Conservation (phyloP, 2,888 invertebrate species). For the Drosophila cognata region DNA sequence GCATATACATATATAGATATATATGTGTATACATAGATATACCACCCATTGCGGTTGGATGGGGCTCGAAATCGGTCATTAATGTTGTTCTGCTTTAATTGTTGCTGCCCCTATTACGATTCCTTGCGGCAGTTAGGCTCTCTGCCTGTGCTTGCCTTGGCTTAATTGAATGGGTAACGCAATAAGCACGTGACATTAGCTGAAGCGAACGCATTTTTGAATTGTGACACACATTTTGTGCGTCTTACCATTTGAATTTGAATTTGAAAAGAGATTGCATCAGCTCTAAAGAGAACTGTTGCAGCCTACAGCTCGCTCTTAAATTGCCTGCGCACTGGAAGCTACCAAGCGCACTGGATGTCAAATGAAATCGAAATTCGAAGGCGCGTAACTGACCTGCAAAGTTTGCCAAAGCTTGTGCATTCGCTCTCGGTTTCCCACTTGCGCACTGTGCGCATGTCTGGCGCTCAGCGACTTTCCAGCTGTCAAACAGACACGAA, state of each 20-base stretch:
- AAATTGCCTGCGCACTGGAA: conserved; percentile 32
- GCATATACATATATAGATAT: not conserved
- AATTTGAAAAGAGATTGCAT: conserved; percentile 4
- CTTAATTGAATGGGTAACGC: conserved; percentile 61
- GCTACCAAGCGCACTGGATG: conserved; percentile 50
- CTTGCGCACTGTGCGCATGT: conserved; percentile 46
- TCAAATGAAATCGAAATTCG: conserved; percentile 50
- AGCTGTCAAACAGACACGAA: conserved; percentile 62
- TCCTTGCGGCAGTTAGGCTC: conserved; percentile 13
- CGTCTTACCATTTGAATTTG: conserved; percentile 8
- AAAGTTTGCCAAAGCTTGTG: conserved; percentile 54
- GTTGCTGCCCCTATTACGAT: conserved; percentile 6
- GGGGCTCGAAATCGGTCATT: conserved; percentile 31
- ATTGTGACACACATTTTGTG: conserved; percentile 55
- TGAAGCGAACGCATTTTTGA: conserved; percentile 60
- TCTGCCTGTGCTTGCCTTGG: conserved; percentile 8
- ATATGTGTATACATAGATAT: not conserved
- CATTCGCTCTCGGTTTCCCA: not conserved
- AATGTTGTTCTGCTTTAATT: conserved; percentile 30
- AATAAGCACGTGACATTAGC: conserved; percentile 71
- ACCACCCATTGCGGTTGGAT: conserved; percentile 19
- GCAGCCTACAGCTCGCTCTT: conserved; percentile 30
- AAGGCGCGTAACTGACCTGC: conserved; percentile 59
- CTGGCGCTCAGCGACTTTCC: conserved; percentile 54
- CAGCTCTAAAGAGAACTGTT: conserved; percentile 34